These are phyloP conservation scores for Ivindomyrus marchei DNA, from an alignment of 2,113 vertebrate species.

Conservation along the genomic window DNA sequence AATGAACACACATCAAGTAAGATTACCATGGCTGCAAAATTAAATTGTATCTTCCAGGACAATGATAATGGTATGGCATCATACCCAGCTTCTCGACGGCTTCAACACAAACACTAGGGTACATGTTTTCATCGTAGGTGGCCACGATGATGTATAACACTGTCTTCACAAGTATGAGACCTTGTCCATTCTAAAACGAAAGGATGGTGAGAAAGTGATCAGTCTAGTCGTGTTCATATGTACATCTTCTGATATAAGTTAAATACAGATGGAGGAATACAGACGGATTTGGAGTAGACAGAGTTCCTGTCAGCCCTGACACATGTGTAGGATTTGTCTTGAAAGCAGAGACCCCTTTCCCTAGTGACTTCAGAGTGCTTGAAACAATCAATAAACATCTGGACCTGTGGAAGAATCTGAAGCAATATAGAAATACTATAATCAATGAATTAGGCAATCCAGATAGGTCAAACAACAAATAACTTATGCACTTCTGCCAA, in stretches of 20 bases:
- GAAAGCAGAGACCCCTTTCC: constrained; percentile 56
- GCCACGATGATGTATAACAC: constrained; percentile 52
- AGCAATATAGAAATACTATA: neutral
- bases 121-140: constrained; percentile 61
- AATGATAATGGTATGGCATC: constrained; percentile 6
- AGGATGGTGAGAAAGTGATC: neutral
- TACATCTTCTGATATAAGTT: neutral
- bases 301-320: constrained; percentile 57
- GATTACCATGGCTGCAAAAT: neutral
- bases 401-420: constrained; percentile 48
- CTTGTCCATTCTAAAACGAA: constrained; percentile 49
- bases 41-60: neutral
- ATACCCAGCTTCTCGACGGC: constrained; percentile 68
- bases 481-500: neutral
- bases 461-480: neutral
- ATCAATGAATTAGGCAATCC: neutral
- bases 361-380: constrained; percentile 50
- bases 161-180: constrained; percentile 62
- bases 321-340: constrained; percentile 54
- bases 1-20: neutral
- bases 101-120: constrained; percentile 67
- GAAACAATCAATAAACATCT: constrained; percentile 51
- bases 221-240: neutral
- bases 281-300: constrained; percentile 59
- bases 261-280: constrained; percentile 21